Percentiles rank a stretch among this genome's conserved stretches.
phyloP scores from a whole-genome alignment of 2,113 vertebrate genomes.

The Suricata suricatta region DNA sequence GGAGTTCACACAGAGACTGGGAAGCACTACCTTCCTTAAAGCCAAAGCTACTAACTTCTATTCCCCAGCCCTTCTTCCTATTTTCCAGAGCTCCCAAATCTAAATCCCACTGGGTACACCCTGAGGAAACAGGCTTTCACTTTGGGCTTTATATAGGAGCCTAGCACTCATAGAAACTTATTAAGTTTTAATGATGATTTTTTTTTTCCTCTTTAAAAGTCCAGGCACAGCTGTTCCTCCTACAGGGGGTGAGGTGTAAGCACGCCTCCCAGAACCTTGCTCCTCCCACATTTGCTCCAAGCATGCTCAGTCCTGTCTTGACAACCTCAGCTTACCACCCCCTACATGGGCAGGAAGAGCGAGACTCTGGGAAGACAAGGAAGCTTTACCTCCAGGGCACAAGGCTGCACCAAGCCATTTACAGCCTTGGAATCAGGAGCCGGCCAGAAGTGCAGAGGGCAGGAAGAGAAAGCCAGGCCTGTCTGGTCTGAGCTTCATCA shows the following conservation, averaged over 20 bases:
- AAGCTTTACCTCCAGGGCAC: not conserved
- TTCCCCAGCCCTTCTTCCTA: not conserved
- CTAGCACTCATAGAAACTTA: not conserved
- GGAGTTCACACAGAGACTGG: not conserved
- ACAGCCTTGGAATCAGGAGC: not conserved
- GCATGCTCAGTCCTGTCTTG: conserved; percentile 55
- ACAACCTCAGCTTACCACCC: not conserved
- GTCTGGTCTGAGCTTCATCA: not conserved
- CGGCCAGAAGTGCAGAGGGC: not conserved
- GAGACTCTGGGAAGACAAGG: not conserved
- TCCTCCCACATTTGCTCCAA: conserved; percentile 23
- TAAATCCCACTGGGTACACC: not conserved
- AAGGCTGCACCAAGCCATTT: not conserved
- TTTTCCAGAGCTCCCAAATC: not conserved
- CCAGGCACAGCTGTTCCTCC: not conserved
- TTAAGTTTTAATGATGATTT: not conserved
- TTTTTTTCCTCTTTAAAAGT: conserved; percentile 36
- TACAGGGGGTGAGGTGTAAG: not conserved
- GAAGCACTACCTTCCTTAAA: not conserved
- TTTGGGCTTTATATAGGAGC: not conserved
- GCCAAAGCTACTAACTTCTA: not conserved
- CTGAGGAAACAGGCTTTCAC: conserved; percentile 25
- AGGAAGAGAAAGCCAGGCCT: not conserved
- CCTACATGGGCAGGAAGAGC: not conserved
- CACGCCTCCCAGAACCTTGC: conserved; percentile 37